Conservation (phyloP, 2,888 invertebrate species). For the Tridacna gigas region DNA sequence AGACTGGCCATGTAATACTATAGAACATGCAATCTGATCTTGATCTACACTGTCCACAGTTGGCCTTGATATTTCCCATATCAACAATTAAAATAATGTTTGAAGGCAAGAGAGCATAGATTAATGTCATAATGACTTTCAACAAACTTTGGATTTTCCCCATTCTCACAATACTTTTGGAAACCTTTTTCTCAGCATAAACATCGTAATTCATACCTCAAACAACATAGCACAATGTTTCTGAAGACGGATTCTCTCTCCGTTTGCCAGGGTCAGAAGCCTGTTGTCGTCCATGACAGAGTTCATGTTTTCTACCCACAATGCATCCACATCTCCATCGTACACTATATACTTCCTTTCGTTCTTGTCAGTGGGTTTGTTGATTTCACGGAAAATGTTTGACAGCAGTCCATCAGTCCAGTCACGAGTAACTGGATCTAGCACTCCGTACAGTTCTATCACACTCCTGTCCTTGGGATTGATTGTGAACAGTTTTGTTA, state of each 20-base stretch:
- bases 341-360: constrained; percentile 94
- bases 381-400: constrained; percentile 95
- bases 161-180: too few species aligned
- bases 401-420: constrained; percentile 97
- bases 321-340: constrained; percentile 96
- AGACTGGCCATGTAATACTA: too few species aligned
- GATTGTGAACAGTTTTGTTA: constrained; percentile 92
- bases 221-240: constrained; percentile 93
- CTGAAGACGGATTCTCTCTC: constrained; percentile 93
- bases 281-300: constrained; percentile 98
- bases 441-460: constrained; percentile 94
- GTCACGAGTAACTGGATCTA: constrained; percentile 94
- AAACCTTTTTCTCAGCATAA: too few species aligned
- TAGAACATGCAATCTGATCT: too few species aligned
- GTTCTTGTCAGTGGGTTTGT: constrained; percentile 90
- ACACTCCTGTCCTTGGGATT: constrained; percentile 97
- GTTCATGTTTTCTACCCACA: constrained; percentile 99
- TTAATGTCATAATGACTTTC: too few species aligned
- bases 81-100: too few species aligned
- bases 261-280: constrained; percentile 94
- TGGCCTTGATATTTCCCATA: too few species aligned
- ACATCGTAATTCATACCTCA: constrained; percentile 90
- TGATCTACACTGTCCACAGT: too few species aligned
- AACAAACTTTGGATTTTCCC: too few species aligned
- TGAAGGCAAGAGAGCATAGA: too few species aligned